Evolutionary conservation across 2,888 invertebrate genomes (phyloP), one percentile per base, ranked within the genome.

Genomic region (Celastrina argiolus): DNA sequence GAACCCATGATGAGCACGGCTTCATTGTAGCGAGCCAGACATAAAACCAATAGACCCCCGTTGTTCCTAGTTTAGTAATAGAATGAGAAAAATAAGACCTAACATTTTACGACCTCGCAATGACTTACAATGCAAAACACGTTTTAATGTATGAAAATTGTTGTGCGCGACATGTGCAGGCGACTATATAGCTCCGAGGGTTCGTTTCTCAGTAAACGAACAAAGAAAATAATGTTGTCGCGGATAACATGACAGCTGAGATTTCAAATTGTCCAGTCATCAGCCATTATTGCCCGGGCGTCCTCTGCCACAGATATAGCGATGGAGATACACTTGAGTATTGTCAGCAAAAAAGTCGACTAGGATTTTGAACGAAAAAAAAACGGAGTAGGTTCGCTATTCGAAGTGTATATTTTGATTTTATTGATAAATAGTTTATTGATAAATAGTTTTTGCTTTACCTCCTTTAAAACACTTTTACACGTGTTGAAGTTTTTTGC

Each of bases 161-260:
- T 56, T 59, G 58, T 41, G 65, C 41, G 58, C 45, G 51, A 64
- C 31, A 31, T 39, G 31, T 65, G 41, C 56, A 56, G 39, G 28
- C 65, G 56, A 34, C 59, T 65, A 58, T 56, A 65, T 65, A 65
- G 58, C 41, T 59, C 16, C 41, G 18, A 65, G 28, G 10, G 61
- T 18, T 39, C 39, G 26, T 65, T 58, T 59, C 65, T 65, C 75
- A 41, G 34, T 65, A 59, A 41, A 65, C 58, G 42, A 42, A 59
- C 59, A 58, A 73, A 74, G 75, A 69, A 75, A 76, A 81, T 82
- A 77, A 78, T 80, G 77, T 76, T 79, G 79, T 77, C 78, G 80
- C 78, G 69, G 69, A 65, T 69, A 69, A 69, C 58, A 74, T 78
- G 78, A 77, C 76, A 77, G 76, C 78, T 76, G 74, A 76, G 72